Percentiles rank a stretch among this genome's conserved stretches.
These are phyloP conservation scores for Schlechtendalia chinensis DNA, from an alignment of 1,140 invertebrate species.

Conservation along the genomic window DNA sequence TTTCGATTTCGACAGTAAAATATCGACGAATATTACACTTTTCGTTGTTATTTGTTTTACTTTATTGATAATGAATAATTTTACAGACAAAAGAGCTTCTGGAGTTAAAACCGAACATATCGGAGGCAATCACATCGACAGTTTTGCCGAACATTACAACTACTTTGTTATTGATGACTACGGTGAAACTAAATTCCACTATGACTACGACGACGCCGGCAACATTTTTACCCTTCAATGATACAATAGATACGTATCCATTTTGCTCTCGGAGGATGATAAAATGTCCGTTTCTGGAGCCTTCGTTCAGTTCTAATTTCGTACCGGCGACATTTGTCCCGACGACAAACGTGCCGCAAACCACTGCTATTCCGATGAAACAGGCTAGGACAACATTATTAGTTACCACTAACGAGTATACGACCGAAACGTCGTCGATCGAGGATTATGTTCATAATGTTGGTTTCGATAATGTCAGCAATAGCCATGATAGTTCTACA, in stretches of 20 bases:
- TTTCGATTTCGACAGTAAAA: no score
- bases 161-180: not conserved
- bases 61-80: not conserved
- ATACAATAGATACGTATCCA: not conserved
- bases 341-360: not conserved
- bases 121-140: not conserved
- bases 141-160: not conserved
- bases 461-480: no score
- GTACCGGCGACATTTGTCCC: not conserved
- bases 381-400: not conserved
- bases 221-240: not conserved
- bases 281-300: slow-evolving; percentile 3
- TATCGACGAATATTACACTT: no score
- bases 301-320: not conserved
- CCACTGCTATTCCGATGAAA: not conserved
- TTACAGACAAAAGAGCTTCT: slow-evolving; percentile 27
- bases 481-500: not conserved
- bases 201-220: not conserved
- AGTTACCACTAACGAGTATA: not conserved
- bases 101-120: not conserved
- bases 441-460: no score
- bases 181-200: not conserved
- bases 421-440: not conserved
- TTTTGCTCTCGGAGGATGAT: not conserved
- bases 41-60: no score